These are phyloP conservation scores for Operophtera brumata DNA, from an alignment of 2,888 invertebrate species.

Conservation along the genomic window DNA sequence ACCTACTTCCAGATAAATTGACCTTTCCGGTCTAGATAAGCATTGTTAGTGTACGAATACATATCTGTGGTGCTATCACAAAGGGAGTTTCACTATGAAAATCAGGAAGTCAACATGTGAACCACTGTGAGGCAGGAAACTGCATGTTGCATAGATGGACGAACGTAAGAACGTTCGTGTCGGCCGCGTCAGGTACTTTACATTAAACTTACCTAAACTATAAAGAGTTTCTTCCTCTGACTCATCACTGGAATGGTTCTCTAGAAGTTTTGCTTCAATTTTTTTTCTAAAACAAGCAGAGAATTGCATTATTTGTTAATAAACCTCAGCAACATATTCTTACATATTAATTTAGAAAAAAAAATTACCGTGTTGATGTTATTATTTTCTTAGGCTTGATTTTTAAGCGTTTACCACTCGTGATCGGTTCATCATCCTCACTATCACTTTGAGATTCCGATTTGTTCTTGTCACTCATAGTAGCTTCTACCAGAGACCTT, in stretches of 20 bases:
- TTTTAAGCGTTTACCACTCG: slow-evolving; percentile 70
- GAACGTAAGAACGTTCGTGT: too few relatives aligned
- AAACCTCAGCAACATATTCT: not conserved
- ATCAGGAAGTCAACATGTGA: too few relatives aligned
- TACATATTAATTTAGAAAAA: not conserved
- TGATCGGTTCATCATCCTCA: slow-evolving; percentile 65
- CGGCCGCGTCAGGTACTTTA: too few relatives aligned
- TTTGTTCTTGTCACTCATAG: slow-evolving; percentile 67
- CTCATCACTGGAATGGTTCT: slow-evolving; percentile 77
- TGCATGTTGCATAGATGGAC: too few relatives aligned
- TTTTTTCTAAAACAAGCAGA: slow-evolving; percentile 67
- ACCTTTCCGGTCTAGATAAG: too few relatives aligned
- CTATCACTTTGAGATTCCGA: slow-evolving; percentile 75
- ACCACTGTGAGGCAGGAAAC: too few relatives aligned
- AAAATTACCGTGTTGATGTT: slow-evolving; percentile 60
- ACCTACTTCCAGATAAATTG: too few relatives aligned
- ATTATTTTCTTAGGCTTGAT: slow-evolving; percentile 74
- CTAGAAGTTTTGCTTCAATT: slow-evolving; percentile 77
- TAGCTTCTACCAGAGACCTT: slow-evolving; percentile 60
- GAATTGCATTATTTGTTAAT: not conserved
- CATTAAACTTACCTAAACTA: slow-evolving; percentile 59
- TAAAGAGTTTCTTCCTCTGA: slow-evolving; percentile 74
- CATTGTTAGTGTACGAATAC: too few relatives aligned
- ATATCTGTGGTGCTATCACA: too few relatives aligned
- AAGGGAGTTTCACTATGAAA: too few relatives aligned